These are phyloP conservation scores for Alloplasta piceator DNA, from an alignment of 2,888 invertebrate species.

Conservation along the genomic window DNA sequence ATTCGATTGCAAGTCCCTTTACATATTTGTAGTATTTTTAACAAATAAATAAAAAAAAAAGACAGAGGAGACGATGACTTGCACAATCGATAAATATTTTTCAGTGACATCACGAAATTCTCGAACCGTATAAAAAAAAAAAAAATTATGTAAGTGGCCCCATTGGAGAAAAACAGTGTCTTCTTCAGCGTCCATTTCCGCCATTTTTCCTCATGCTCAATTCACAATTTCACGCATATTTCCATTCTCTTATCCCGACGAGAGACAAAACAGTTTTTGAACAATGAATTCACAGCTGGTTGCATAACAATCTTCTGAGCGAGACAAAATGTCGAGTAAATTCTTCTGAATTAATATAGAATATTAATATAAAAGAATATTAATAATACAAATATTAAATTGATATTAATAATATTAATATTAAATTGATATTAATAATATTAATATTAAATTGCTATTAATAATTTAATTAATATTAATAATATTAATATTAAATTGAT, in stretches of 20 bases:
- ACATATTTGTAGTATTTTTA: no score
- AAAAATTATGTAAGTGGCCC: not conserved
- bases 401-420: no score
- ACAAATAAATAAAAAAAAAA: no score
- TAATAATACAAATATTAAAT: no score
- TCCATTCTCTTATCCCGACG: not conserved
- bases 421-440: no score
- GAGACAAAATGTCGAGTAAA: no score
- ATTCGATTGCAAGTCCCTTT: no score
- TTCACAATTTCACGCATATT: conserved; percentile 6
- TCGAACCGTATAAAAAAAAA: not conserved
- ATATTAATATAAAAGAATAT: no score
- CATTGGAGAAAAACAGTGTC: not conserved
- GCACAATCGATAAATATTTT: not conserved
- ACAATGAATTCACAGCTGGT: not conserved
- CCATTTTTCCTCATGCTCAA: not conserved
- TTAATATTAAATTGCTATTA: no score
- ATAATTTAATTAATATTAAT: no score
- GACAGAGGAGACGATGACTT: not conserved
- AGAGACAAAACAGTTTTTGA: not conserved
- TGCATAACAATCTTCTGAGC: not conserved
- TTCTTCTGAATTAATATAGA: no score
- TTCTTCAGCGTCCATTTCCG: not conserved
- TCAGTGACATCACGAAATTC: not conserved
- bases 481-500: no score